These are phyloP conservation scores for Cynopterus sphinx DNA, from an alignment of 2,797 vertebrate species.

Conservation along the genomic window DNA sequence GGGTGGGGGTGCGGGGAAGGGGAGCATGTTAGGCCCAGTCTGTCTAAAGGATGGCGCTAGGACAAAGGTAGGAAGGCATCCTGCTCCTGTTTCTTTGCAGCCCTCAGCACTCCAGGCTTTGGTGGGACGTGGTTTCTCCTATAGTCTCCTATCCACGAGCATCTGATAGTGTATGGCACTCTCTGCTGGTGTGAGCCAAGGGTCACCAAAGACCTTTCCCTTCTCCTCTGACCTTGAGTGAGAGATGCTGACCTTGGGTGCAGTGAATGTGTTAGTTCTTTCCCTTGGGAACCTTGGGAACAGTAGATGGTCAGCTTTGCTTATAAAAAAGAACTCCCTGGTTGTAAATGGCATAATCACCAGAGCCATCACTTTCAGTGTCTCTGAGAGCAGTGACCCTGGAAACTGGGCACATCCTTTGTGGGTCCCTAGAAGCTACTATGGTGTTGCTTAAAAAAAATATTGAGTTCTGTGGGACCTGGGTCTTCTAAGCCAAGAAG, in stretches of 20 bases:
- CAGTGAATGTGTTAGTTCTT: background rate
- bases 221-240: background rate
- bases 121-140: background rate
- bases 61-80: too few species aligned
- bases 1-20: too few species aligned
- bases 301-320: background rate
- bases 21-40: accelerated
- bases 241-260: background rate
- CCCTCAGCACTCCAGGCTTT: background rate
- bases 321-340: background rate
- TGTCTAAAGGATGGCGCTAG: background rate
- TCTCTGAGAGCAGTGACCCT: background rate
- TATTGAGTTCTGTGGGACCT: background rate
- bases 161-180: accelerated
- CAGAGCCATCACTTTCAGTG: background rate
- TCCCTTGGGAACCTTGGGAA: background rate
- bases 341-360: background rate
- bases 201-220: background rate
- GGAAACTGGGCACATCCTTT: background rate
- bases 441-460: background rate
- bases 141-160: background rate
- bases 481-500: background rate
- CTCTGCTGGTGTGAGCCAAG: background rate
- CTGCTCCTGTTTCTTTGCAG: background rate
- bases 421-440: background rate